Percentiles rank a stretch among this genome's conserved stretches.
phyloP scores from a whole-genome alignment of 2,888 invertebrate species.

The Steinernema scapterisci region DNA sequence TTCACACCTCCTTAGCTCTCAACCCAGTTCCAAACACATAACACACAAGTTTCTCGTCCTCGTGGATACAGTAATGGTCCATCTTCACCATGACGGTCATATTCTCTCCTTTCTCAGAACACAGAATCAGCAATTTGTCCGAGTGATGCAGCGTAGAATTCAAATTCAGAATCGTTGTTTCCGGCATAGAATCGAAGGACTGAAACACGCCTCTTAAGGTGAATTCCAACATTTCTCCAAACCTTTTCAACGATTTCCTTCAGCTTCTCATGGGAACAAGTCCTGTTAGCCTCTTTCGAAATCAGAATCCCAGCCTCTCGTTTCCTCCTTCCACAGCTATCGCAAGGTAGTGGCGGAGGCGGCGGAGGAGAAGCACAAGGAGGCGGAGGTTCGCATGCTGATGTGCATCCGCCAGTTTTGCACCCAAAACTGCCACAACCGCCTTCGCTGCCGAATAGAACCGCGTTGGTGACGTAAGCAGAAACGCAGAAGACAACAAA shows the following conservation, averaged over 20 bases:
- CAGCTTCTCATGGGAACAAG: slow-evolving; percentile 10
- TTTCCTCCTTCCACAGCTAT: slow-evolving; percentile 19
- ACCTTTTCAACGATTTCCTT: slow-evolving; percentile 15
- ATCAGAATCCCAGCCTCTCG: not conserved
- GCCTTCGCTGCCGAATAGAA: slow-evolving; percentile 20
- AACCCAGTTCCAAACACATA: slow-evolving; percentile 20
- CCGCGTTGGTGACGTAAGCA: not conserved
- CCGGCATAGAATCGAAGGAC: not conserved
- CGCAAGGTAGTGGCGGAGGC: slow-evolving; percentile 13
- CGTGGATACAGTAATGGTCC: slow-evolving; percentile 12
- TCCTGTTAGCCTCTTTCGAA: not conserved
- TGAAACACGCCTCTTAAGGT: not conserved
- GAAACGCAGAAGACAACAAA: not conserved
- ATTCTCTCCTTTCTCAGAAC: not conserved
- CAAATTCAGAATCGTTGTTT: not conserved
- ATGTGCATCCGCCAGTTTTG: not conserved
- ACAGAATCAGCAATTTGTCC: not conserved
- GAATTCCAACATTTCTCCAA: not conserved
- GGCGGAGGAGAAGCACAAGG: slow-evolving; percentile 14
- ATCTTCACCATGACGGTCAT: not conserved
- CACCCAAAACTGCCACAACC: slow-evolving; percentile 25
- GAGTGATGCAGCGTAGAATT: slow-evolving; percentile 15
- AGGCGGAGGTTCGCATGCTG: not conserved
- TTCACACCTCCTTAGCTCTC: not conserved
- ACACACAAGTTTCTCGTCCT: not conserved